Percentiles rank a stretch among this genome's conserved stretches.
phyloP scores from a whole-genome alignment of 2,113 vertebrate species.

The Oreamnos americanus region DNA sequence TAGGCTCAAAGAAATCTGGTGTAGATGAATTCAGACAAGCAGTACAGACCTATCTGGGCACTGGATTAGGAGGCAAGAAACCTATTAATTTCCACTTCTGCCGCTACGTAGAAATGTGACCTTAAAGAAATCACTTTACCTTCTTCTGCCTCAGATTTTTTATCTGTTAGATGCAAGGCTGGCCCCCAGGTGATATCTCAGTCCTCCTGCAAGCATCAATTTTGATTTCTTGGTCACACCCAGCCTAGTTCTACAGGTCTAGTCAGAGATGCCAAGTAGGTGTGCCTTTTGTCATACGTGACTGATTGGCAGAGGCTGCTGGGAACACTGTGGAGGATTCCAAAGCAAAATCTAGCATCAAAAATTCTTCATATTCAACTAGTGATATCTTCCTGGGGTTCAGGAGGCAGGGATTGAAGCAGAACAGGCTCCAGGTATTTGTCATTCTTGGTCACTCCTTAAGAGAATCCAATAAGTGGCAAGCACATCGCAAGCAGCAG shows the following conservation, averaged over 20 bases:
- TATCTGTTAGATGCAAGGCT: background rate
- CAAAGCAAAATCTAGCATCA: background rate
- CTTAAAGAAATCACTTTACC: background rate
- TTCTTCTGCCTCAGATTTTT: background rate
- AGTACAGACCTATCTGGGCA: background rate
- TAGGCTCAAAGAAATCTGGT: background rate
- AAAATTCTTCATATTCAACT: background rate
- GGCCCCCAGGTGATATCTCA: background rate
- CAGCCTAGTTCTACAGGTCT: background rate
- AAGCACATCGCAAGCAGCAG: background rate
- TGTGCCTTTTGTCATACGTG: background rate
- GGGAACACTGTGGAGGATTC: background rate
- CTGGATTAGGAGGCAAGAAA: background rate
- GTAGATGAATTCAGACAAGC: background rate
- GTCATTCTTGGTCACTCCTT: background rate
- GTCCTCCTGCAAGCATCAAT: background rate
- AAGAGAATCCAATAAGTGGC: background rate
- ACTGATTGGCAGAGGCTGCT: background rate
- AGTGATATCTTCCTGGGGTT: background rate
- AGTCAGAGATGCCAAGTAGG: background rate
- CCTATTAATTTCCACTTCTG: background rate
- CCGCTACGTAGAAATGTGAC: background rate
- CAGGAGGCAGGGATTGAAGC: background rate
- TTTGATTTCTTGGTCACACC: background rate
- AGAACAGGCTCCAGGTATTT: no score